Base-by-base conservation (phyloP, 2,888 invertebrate species). In the Nasonia oneida region DNA sequence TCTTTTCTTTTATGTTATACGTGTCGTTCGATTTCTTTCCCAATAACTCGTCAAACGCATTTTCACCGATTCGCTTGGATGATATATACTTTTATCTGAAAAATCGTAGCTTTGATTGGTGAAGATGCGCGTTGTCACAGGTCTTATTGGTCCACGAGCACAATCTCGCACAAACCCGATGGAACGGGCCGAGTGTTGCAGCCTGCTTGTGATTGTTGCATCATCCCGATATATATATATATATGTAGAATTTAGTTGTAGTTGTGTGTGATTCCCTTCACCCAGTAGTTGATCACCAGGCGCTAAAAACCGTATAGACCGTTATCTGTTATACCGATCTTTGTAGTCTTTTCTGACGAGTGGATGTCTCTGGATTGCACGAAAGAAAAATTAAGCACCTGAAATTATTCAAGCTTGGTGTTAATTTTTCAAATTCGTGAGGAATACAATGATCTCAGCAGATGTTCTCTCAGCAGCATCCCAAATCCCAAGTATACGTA, bases 141-240 rank as follows among this genome's bases (percentile, higher is more conserved):
- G 53, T 83, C 53, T 81, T 50, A 53, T n/a, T 37, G 42, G 47
- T 74, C 29, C 29, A 57, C 15, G 29, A n/a, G 70, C 8, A 15
- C 3, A 64, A 47, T n/a, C 64, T 64, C 39, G 37, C 37, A 81
- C 47, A 78, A 39, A 73, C 87, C 83, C 64, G 73, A 84, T 47
- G 57, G 33, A 67, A 87, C 84, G 73, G 87, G 86, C 47, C 23
- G 2, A 75, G 75, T 80, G 71, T 79, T 82, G 47, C 71, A 83
- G 80, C 76, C 82, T 84, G 84, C 82, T 86, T 84, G 53, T 84
- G 12, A 83, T 64, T 77, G 70, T 33, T n/a, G 39, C 10, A 23
- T 23, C 8, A 53, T 39, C 53, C 61, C 15, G 14, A 86, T 79
- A 18, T 61, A 18, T 61, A 23, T 23, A 86, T 79, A 18, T 61